Evolutionary conservation across 1,140 invertebrate species (phyloP), one percentile per base, ranked within the genome.

Genomic region (Hylaeus volcanicus): DNA sequence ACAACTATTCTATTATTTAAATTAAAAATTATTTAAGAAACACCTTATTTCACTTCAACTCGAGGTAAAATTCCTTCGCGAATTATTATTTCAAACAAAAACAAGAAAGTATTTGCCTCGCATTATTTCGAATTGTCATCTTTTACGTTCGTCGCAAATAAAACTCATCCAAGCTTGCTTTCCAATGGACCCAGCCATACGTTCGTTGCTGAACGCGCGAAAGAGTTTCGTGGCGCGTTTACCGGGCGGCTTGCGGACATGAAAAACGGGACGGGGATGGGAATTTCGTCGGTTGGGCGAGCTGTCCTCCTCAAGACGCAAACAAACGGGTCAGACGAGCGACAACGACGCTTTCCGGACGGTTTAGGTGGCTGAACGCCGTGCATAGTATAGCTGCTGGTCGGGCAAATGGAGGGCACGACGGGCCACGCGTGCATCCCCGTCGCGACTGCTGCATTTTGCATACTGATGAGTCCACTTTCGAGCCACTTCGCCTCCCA

Each of bases 381-480:
- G 72, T 8, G 58, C 39, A 64, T 51, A 63, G 75, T 76, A 78
- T 43, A 69, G 75, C 70, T 81, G 66, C 68, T 51, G 58, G 81
- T 70, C 65, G 73, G 68, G 75, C 65, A 88, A 89, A 90, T 86
- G 85, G 83, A 85, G 82, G 75, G 80, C 79, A 87, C 87, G 75
- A 79, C 83, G 82, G 82, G 41, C 45, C 84, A 88, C 82, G 81
- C 86, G 88, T 85, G 74, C 77, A 87, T 75, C 78, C 51, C 51
- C 74, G 43, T 81, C 81, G 74, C 66, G 83, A 82, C 82, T 88
- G 74, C 37, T 78, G 88, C 88, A 89, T 89, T 89, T 90, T 90
- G 90, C 89, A 90, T 90, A 88, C 89, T 88, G 90, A 91, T 90
- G 90, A 90, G 86, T 53, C 84, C 89, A 88, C 88, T 90, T 89